These are phyloP conservation scores for Heliconius erato DNA, from an alignment of 2,888 invertebrate species.

Conservation along the genomic window DNA sequence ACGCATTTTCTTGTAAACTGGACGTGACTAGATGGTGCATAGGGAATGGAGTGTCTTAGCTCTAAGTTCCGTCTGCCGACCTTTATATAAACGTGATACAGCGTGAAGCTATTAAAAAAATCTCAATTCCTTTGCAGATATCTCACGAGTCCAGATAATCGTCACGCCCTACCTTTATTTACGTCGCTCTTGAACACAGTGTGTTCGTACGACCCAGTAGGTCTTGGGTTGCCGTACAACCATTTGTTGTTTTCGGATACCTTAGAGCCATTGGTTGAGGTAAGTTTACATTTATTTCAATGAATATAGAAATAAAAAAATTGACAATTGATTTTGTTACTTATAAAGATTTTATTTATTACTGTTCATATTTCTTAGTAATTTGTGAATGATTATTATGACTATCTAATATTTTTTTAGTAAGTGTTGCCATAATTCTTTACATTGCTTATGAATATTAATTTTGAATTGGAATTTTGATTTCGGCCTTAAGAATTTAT, in stretches of 20 bases:
- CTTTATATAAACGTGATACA: too few species aligned
- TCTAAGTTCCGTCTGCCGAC: too few species aligned
- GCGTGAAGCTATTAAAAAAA: background rate
- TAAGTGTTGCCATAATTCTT: background rate
- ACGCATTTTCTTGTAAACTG: too few species aligned
- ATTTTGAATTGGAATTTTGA: too few species aligned
- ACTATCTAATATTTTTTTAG: too few species aligned
- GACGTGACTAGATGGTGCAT: too few species aligned
- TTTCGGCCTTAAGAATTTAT: too few species aligned
- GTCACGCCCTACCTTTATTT: constrained; percentile 98
- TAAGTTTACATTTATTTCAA: constrained; percentile 47
- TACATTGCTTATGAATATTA: background rate
- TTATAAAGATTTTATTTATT: background rate
- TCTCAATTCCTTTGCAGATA: constrained; percentile 74
- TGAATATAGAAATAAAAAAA: too few species aligned
- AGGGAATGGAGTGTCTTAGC: background rate
- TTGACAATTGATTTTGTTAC: background rate
- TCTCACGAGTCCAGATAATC: constrained; percentile 91
- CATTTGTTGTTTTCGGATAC: constrained; percentile 97
- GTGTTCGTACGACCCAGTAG: constrained; percentile 99
- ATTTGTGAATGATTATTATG: background rate
- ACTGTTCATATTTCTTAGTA: background rate
- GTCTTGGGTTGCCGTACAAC: constrained; percentile 98
- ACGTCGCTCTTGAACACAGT: constrained; percentile 98
- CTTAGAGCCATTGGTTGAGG: constrained; percentile 96